Base-by-base conservation (phyloP, 2,888 invertebrate genomes). In the Cryptus viduatorius region DNA sequence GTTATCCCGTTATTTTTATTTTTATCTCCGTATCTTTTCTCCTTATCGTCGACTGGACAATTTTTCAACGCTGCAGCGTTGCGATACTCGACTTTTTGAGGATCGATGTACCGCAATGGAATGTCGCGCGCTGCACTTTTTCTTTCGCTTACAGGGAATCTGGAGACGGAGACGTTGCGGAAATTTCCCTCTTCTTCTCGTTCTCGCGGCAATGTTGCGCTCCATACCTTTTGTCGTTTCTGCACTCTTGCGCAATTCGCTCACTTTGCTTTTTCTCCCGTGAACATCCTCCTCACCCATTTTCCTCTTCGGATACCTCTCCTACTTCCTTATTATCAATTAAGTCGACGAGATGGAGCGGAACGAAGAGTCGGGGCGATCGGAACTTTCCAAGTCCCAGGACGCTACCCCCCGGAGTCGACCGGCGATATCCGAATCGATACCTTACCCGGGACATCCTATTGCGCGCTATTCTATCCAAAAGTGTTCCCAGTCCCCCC, bases 321-420 rank as follows among this genome's bases (percentile, higher is more conserved):
- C 71, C 24, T 64, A 37, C 37, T 78, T 75, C 69, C 80, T 86
- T 79, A 82, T 82, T 84, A 82, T 80, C 82, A 85, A 86, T 86
- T 84, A 86, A 85, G 71, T 79, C 79, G 48, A 46, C 72, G 68
- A 82, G 69, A 82, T 77, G 65, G 50, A 80, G 84, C 86, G 77
- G 44, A 85, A 82, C 79, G 78, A 61, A 31, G 65, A 75, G 82
- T 75, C 53, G 59, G 64, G 73, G n/a, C 73, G 77, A 86, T 86
- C 80, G 69, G 73, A 82, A 83, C 73, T 86, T 86, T 85, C 67
- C 65, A 61, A 84, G 79, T 75, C 48, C 50, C 48, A 42, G 48
- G 50, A 61, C 59, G 56, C 56, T 29, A 46, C n/a, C 59, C 61
- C n/a, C 59, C 61, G 61, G 31, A 61, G 24, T 19, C 14, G 19